Base-by-base conservation (phyloP, 2,797 vertebrate species). In the Thaleichthys pacificus region DNA sequence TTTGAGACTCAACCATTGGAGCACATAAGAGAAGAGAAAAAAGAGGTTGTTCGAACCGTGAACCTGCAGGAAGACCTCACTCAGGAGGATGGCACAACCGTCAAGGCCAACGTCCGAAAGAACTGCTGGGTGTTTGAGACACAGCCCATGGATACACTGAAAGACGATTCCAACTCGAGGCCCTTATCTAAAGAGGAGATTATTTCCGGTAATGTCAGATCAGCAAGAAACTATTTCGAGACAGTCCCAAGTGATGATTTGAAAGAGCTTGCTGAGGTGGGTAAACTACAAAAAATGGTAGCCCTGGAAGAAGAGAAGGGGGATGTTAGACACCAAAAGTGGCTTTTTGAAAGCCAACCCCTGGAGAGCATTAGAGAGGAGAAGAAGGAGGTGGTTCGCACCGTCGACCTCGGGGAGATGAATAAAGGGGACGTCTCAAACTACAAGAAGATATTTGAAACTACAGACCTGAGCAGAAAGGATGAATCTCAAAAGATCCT, bases 51-150 rank as follows among this genome's bases (percentile, higher is more conserved):
- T 51, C 91, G 86, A 72, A 96, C 95, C 32, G 93, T 97, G 32
- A 94, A 94, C 73, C 88, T 94, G 26, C 93, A 95, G 76, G 91
- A 95, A 42, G 91, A 92, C 76, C 86, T 92, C 70, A 92, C 89
- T 32, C 93, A 91, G 70, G 93, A 94, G 74, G 92, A 96, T 64
- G 95, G 96, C 47, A 93, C 82, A 49, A 92, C 86, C 83, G 95
- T 90, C 79, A 94, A 85, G 81, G 89, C 91, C 51, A 92, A 93
- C 74, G 92, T 94, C 56, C 90, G 89, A n/a, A 92, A 80, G 81
- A 93, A 93, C 78, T 95, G 96, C 84, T 94, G 93, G 95, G 92
- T 94, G 74, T 98, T 97, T 93, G 97, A 97, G 88, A 97, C 95
- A 0, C 94, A 95, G 77, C 91, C 95, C 62, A 93, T 97, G 92